Conservation (phyloP, 2,888 invertebrate species). For the Spilosoma lubricipeda region DNA sequence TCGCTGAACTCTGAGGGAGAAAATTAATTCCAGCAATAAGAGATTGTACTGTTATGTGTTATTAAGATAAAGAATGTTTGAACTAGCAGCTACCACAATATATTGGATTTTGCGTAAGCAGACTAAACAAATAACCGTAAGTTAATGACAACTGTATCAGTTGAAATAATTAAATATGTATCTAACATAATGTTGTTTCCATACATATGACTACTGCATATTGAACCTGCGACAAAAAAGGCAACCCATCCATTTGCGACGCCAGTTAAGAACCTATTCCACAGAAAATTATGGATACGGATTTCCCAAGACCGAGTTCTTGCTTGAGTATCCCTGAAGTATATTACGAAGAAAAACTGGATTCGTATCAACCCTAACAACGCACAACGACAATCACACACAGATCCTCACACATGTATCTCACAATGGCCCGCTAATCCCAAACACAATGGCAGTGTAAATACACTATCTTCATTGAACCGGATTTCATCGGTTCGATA, state of each 20-base stretch:
- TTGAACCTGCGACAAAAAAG: no score
- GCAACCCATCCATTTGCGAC: no score
- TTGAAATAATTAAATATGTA: slow-evolving; percentile 3
- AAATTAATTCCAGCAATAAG: slow-evolving; percentile 2
- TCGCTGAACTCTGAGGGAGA: background rate
- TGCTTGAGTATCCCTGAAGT: background rate
- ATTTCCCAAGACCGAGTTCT: no score
- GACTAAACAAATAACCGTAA: background rate
- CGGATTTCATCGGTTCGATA: slow-evolving; percentile 33
- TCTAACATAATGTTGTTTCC: background rate
- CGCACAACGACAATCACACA: slow-evolving; percentile 33
- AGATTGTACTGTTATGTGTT: slow-evolving; percentile 2
- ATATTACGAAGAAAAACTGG: background rate
- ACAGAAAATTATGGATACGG: no score
- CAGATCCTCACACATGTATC: slow-evolving; percentile 46
- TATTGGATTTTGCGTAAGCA: background rate
- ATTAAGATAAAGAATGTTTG: background rate
- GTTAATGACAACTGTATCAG: background rate
- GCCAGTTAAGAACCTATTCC: no score
- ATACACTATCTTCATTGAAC: slow-evolving; percentile 50
- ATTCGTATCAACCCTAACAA: slow-evolving; percentile 45
- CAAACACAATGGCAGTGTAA: slow-evolving; percentile 47
- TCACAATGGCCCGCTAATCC: slow-evolving; percentile 46
- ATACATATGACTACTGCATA: background rate
- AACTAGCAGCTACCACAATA: slow-evolving; percentile 6